Percentiles rank a stretch among this genome's conserved stretches.
These are phyloP conservation scores for Typhlomys cinereus DNA, from an alignment of 2,113 vertebrate species.

Conservation along the genomic window DNA sequence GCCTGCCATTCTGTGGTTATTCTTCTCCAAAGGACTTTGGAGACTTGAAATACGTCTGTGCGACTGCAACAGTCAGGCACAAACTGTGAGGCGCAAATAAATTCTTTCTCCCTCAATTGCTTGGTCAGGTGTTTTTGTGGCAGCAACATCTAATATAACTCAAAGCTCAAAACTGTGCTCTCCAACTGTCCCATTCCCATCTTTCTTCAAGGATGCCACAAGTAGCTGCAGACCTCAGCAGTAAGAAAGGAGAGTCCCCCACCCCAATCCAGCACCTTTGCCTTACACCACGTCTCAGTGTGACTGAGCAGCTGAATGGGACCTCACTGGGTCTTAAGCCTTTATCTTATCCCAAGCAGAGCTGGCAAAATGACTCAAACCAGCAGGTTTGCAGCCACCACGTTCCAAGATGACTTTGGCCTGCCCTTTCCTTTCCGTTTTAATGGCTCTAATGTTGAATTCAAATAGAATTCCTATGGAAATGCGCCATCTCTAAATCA, in stretches of 20 bases:
- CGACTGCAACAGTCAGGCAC: no score
- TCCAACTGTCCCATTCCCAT: background rate
- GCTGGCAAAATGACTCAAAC: constrained; percentile 19
- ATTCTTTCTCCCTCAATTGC: no score
- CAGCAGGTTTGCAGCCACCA: constrained; percentile 55
- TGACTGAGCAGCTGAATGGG: background rate
- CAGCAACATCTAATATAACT: no score
- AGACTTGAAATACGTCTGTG: background rate
- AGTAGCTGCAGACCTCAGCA: background rate
- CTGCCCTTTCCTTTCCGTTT: constrained; percentile 73
- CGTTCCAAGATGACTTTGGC: constrained; percentile 66
- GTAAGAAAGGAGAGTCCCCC: no score
- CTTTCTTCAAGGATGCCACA: background rate
- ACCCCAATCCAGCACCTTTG: background rate
- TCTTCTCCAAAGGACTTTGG: background rate
- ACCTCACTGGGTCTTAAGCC: background rate
- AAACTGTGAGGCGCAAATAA: no score
- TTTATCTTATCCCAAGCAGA: background rate
- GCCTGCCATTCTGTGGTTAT: background rate
- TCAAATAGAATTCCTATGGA: constrained; percentile 80
- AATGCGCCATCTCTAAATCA: constrained; percentile 78
- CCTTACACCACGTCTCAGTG: background rate
- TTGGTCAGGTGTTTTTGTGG: no score
- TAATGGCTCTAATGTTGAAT: constrained; percentile 78
- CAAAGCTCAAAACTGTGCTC: no score